phyloP scores from a whole-genome alignment of 2,888 invertebrate species.

The Phasia obesa region DNA sequence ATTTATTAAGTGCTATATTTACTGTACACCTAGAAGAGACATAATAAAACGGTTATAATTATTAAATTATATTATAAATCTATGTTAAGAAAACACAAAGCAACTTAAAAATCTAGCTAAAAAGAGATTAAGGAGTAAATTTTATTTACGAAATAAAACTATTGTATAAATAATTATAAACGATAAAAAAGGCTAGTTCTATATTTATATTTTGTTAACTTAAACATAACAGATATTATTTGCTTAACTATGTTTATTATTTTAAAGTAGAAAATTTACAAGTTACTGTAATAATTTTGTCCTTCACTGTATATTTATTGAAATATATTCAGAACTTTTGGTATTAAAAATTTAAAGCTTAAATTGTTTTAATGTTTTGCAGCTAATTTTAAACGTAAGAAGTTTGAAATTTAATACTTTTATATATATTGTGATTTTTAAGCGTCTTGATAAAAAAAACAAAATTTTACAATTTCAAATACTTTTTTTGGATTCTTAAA shows the following conservation, averaged over 20 bases:
- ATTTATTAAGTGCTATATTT: slow-evolving; percentile 58
- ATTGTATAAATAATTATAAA: slow-evolving; percentile 40
- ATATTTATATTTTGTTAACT: slow-evolving; percentile 45
- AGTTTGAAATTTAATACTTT: neutral
- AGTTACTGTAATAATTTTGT: slow-evolving; percentile 54
- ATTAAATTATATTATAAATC: slow-evolving; percentile 37
- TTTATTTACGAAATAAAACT: slow-evolving; percentile 44
- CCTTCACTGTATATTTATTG: slow-evolving; percentile 55
- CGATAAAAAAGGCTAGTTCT: slow-evolving; percentile 13
- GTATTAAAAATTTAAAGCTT: slow-evolving; percentile 34
- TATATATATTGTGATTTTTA: too few species aligned
- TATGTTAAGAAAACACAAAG: slow-evolving; percentile 33
- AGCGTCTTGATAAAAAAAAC: too few species aligned
- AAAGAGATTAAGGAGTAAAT: slow-evolving; percentile 40
- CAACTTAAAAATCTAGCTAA: slow-evolving; percentile 42
- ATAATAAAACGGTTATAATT: slow-evolving; percentile 43
- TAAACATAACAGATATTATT: slow-evolving; percentile 28
- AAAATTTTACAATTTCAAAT: too few species aligned
- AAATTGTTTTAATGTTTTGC: slow-evolving; percentile 7
- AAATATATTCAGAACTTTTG: slow-evolving; percentile 56
- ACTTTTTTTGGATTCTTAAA: too few species aligned
- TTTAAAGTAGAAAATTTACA: slow-evolving; percentile 51
- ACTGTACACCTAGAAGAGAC: slow-evolving; percentile 38
- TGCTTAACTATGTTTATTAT: slow-evolving; percentile 32
- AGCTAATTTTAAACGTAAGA: neutral